Evolutionary conservation across 2,797 vertebrate genomes (phyloP), one percentile per base, ranked within the genome.

Genomic region (Fundulus diaphanus): DNA sequence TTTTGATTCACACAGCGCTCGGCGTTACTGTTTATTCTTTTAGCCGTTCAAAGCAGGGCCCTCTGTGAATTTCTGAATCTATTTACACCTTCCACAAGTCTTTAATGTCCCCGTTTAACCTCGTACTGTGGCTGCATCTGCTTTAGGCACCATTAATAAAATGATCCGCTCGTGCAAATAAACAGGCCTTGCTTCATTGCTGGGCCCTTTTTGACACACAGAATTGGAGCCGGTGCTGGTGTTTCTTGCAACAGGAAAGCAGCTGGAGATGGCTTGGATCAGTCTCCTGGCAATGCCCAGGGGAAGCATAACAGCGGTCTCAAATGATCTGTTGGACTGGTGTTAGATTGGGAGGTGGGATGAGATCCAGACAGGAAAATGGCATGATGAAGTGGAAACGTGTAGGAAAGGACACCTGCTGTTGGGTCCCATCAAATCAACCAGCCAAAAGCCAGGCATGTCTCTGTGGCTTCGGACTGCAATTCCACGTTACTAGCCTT

Each of bases 91-190:
- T 74, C 81, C 49, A 51, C 49, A 8, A 51, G 33, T 37, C 82
- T 81, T 40, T 83, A 70, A 76, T 48, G 81, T 48, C 76, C 79
- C 81, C 49, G 68, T 82, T 89, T 82, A 85, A 79, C 86, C 80
- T 71, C 29, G 3, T 54, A 57, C 52, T 67, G 42, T 72, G 73
- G 79, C 82, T 74, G 27, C 82, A 74, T 59, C 78, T 76, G 54
- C 85, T 80, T 57, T 27, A 44, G 76, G n/a, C 65, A 7, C 13
- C 65, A 13, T 37, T 63, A 22, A 51, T 24, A 51, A 51, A 51
- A 22, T 22, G 22, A 51, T 63, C 59, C 33, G 31, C 49, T 63
- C 5, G 3, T 37, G 59, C 59, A 63, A 63, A 63, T 37, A 35
- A 35, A 24, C 59, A 37, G 59, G 33, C 33, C 57, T 63, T 33